These are phyloP conservation scores for Iguana delicatissima DNA, from an alignment of 2,797 vertebrate species.

Conservation along the genomic window DNA sequence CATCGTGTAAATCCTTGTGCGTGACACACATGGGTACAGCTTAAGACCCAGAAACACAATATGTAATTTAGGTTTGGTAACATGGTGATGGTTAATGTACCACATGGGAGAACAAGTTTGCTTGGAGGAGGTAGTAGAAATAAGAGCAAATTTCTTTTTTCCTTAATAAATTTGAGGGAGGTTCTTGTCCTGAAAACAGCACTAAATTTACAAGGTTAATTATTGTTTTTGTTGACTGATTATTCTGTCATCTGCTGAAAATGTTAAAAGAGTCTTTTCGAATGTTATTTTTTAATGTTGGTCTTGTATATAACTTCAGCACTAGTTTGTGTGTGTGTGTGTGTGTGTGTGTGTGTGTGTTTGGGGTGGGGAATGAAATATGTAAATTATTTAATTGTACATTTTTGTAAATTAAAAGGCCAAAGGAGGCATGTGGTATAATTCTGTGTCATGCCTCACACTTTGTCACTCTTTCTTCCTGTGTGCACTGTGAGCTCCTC, in stretches of 20 bases:
- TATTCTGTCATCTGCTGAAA: slow-evolving; percentile 20
- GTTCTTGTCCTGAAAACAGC: background rate
- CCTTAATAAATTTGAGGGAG: slow-evolving; percentile 9
- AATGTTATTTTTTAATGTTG: slow-evolving; percentile 37
- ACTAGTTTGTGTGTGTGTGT: background rate
- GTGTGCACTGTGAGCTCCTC: too few species aligned
- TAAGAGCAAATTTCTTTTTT: background rate
- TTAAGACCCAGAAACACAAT: accelerated
- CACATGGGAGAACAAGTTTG: background rate
- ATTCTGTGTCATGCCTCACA: background rate
- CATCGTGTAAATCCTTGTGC: too few species aligned
- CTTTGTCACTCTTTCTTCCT: too few species aligned
- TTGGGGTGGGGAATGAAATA: slow-evolving; percentile 7
- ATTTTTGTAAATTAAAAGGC: slow-evolving; percentile 58
- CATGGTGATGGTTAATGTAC: accelerated
- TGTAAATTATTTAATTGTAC: slow-evolving; percentile 52
- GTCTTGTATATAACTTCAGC: slow-evolving; percentile 43
- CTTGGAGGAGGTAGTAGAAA: accelerated
- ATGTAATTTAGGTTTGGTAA: background rate
- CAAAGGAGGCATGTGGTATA: accelerated
- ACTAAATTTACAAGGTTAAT: background rate
- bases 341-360: background rate
- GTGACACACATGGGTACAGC: background rate
- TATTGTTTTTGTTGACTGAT: background rate
- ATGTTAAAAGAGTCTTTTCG: background rate